These are phyloP conservation scores for Percina caprodes DNA, from an alignment of 2,113 vertebrate species.

Conservation along the genomic window DNA sequence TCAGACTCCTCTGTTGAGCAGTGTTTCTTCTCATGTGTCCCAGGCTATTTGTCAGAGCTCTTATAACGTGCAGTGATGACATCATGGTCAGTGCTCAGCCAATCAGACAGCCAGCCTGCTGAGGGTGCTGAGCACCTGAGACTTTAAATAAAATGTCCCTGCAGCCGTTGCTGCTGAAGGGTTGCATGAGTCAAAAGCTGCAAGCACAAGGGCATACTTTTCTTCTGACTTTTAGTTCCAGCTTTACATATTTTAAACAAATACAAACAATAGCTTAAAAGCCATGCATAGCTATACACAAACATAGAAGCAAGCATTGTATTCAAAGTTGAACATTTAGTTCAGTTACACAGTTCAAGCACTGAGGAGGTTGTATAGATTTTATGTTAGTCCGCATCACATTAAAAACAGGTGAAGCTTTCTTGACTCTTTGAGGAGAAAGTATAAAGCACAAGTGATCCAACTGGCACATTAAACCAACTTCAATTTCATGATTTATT, in stretches of 20 bases:
- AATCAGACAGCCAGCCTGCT: slow-evolving; percentile 72
- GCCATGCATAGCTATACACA: not conserved
- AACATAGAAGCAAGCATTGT: not conserved
- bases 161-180: slow-evolving; percentile 45
- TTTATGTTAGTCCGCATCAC: slow-evolving; percentile 15
- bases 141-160: slow-evolving; percentile 78
- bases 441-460: slow-evolving; percentile 4
- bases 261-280: not conserved
- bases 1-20: slow-evolving; percentile 60
- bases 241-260: not conserved
- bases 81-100: slow-evolving; percentile 81
- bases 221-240: not conserved
- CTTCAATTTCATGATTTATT: slow-evolving; percentile 23
- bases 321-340: not conserved
- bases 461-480: slow-evolving; percentile 2
- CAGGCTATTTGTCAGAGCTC: slow-evolving; percentile 83
- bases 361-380: not conserved
- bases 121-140: slow-evolving; percentile 69
- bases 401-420: slow-evolving; percentile 23
- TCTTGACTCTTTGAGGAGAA: slow-evolving; percentile 7
- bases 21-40: slow-evolving; percentile 78
- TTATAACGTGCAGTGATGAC: slow-evolving; percentile 84
- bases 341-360: not conserved
- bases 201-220: slow-evolving; percentile 3
- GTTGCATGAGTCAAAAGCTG: slow-evolving; percentile 48